Percentiles rank a stretch among this genome's conserved stretches.
Evolutionary conservation across 2,888 invertebrate genomes (phyloP).

Genomic region (Noctua janthina): DNA sequence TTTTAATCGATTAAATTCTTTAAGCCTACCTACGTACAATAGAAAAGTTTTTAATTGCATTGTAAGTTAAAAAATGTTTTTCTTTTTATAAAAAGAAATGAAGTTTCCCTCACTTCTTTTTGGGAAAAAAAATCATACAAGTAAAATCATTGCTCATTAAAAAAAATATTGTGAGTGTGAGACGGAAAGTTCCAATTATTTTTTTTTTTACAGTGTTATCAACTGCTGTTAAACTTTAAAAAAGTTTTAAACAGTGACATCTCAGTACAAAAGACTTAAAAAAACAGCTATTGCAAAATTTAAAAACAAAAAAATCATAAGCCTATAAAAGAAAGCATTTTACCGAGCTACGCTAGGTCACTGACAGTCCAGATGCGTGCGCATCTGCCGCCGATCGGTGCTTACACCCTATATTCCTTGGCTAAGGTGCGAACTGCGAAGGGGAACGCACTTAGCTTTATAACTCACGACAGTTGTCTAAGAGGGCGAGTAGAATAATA

Average conservation of each 20-base stretch:
- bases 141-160: not conserved
- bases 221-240: not conserved
- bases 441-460: conserved; percentile 52
- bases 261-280: not conserved
- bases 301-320: conserved; percentile 8
- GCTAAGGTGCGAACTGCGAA: conserved; percentile 45
- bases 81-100: not conserved
- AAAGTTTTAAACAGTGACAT: not conserved
- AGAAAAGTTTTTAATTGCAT: not conserved
- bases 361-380: conserved; percentile 72
- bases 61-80: not conserved
- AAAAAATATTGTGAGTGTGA: not conserved
- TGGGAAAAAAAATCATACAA: not conserved
- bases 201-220: not conserved
- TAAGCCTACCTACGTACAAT: not conserved
- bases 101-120: not conserved
- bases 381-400: conserved; percentile 78
- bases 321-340: conserved; percentile 62
- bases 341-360: conserved; percentile 64
- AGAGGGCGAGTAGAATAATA: conserved; percentile 23
- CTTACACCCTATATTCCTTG: conserved; percentile 66
- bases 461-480: conserved; percentile 48
- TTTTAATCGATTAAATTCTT: conserved; percentile 11
- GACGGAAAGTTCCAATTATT: not conserved
- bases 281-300: not conserved